Percentiles rank a stretch among this genome's conserved stretches.
phyloP scores from a whole-genome alignment of 2,888 invertebrate genomes.

The Proisotoma minuta region DNA sequence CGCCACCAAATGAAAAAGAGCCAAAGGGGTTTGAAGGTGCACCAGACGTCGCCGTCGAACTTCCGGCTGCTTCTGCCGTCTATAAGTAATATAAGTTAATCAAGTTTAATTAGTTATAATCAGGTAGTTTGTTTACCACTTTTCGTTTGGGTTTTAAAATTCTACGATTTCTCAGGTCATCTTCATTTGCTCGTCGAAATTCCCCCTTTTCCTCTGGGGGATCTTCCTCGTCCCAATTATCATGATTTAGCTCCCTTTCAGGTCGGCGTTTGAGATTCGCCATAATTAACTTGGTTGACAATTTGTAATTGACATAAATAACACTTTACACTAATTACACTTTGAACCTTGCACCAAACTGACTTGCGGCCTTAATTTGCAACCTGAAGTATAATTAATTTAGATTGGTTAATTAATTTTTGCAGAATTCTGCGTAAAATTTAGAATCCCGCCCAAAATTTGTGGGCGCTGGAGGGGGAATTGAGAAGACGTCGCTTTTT shows the following conservation, averaged over 20 bases:
- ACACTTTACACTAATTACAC: neutral
- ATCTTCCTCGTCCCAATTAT: constrained; percentile 79
- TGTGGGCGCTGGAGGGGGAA: too few relatives aligned
- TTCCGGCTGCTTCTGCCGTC: neutral
- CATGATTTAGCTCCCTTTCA: constrained; percentile 69
- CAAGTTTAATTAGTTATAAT: neutral
- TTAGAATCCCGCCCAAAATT: too few relatives aligned
- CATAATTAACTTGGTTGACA: neutral
- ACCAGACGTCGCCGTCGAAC: neutral
- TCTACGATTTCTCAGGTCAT: constrained; percentile 55
- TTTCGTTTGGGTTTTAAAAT: constrained; percentile 29
- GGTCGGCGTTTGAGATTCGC: constrained; percentile 60
- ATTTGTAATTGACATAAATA: neutral
- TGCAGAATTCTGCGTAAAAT: too few relatives aligned
- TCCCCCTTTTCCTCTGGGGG: constrained; percentile 69
- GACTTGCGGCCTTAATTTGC: too few relatives aligned
- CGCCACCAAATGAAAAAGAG: constrained; percentile 2
- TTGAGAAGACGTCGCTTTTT: too few relatives aligned
- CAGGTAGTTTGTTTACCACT: constrained; percentile 7
- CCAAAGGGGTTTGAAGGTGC: constrained; percentile 14
- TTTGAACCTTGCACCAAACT: neutral
- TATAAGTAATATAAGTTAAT: neutral
- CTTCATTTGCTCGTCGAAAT: constrained; percentile 62
- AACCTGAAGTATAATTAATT: too few relatives aligned
- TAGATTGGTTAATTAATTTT: too few relatives aligned